Conservation (phyloP, 1,140 invertebrate species). For the Orchesella cincta region DNA sequence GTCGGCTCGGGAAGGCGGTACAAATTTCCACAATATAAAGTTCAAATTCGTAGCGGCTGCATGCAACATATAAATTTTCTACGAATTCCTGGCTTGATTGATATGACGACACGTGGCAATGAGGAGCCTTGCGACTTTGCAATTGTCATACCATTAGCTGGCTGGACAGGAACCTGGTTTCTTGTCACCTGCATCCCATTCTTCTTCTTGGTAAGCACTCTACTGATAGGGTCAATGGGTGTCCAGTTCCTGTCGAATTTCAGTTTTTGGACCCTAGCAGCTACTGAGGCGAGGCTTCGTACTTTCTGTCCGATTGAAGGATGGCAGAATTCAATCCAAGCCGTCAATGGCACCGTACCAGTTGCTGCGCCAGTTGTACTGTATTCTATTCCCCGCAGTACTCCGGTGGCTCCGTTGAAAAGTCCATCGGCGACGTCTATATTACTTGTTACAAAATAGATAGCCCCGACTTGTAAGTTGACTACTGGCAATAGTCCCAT, state of each 20-base stretch:
- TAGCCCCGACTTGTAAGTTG: conserved; percentile 50
- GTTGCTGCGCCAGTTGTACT: too few species aligned
- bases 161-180: neutral
- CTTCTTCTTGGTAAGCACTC: neutral
- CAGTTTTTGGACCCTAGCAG: neutral
- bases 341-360: too few species aligned
- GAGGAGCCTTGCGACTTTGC: conserved; percentile 5
- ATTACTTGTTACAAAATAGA: conserved; percentile 55
- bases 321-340: neutral
- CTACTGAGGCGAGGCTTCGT: neutral
- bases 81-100: neutral
- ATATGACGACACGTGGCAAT: neutral
- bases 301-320: neutral
- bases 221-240: neutral
- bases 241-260: too few species aligned
- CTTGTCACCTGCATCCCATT: neutral
- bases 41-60: conserved; percentile 28
- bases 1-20: neutral
- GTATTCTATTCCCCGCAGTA: conserved; percentile 49
- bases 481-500: conserved; percentile 52
- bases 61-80: conserved; percentile 33
- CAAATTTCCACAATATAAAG: conserved; percentile 33
- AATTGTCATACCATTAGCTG: conserved; percentile 27
- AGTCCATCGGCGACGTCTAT: conserved; percentile 52
- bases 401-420: conserved; percentile 53